phyloP scores from a whole-genome alignment of 2,888 invertebrate genomes.

The Drosophila mercatorum region DNA sequence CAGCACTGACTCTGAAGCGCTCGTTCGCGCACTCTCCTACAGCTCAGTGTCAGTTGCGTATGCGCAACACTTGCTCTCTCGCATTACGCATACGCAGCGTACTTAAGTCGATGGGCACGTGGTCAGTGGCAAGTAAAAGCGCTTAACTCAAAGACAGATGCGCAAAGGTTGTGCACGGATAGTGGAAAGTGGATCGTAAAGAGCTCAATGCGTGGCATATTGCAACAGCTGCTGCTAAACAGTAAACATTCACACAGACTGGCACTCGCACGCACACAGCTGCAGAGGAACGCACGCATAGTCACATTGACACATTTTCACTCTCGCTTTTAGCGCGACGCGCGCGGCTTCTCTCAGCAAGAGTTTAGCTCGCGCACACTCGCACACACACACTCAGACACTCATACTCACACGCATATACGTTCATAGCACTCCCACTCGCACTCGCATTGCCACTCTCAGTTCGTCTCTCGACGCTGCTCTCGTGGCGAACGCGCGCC shows the following conservation, averaged over 20 bases:
- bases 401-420: constrained; percentile 5
- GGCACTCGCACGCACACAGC: not conserved
- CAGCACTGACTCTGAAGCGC: not conserved
- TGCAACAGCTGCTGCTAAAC: constrained; percentile 49
- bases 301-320: constrained; percentile 50
- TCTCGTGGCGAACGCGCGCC: constrained; percentile 42
- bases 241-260: constrained; percentile 8
- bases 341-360: constrained; percentile 27
- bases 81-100: constrained; percentile 73
- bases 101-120: not conserved
- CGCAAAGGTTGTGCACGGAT: constrained; percentile 22
- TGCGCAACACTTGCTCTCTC: constrained; percentile 59
- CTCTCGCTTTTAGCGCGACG: constrained; percentile 49
- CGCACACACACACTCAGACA: constrained; percentile 10
- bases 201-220: constrained; percentile 45
- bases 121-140: constrained; percentile 21
- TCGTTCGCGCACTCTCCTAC: not conserved
- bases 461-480: constrained; percentile 16
- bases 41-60: constrained; percentile 44
- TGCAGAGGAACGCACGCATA: not conserved
- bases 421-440: not conserved
- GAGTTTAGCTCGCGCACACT: constrained; percentile 22
- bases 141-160: not conserved
- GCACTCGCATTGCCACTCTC: constrained; percentile 13
- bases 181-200: constrained; percentile 50